These are phyloP conservation scores for Erinaceus europaeus DNA, from an alignment of 2,113 vertebrate species.

Conservation along the genomic window DNA sequence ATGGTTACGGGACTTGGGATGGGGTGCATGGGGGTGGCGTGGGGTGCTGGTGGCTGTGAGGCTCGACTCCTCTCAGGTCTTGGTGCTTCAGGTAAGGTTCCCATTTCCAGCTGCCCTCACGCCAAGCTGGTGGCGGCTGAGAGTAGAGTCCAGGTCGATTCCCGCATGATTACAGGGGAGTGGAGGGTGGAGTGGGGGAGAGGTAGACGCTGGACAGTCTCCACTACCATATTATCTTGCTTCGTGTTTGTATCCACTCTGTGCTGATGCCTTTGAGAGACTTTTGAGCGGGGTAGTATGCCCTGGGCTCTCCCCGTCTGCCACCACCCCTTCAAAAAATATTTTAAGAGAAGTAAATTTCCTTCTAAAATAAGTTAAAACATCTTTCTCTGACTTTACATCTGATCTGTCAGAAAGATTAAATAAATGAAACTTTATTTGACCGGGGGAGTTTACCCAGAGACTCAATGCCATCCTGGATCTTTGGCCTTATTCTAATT, in stretches of 20 bases:
- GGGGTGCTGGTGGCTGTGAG: conserved; percentile 61
- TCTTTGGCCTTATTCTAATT: conserved; percentile 85
- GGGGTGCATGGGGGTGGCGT: conserved; percentile 57
- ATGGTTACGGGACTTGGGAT: conserved; percentile 72
- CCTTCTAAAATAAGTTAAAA: conserved; percentile 73
- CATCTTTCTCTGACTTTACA: conserved; percentile 78
- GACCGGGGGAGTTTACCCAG: conserved; percentile 79
- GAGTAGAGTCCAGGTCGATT: conserved; percentile 73
- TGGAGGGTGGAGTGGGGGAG: conserved; percentile 62
- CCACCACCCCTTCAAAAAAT: background rate
- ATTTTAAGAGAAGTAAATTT: conserved; percentile 56
- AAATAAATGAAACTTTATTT: conserved; percentile 86
- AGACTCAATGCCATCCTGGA: conserved; percentile 75
- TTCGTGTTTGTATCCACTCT: background rate
- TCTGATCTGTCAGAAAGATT: conserved; percentile 78
- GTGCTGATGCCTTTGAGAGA: conserved; percentile 28
- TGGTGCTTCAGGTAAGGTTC: conserved; percentile 82
- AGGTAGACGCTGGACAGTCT: conserved; percentile 78
- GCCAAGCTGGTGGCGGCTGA: conserved; percentile 66
- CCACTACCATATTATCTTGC: conserved; percentile 69
- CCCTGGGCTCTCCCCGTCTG: background rate
- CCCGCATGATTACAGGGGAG: conserved; percentile 58
- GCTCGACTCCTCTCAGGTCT: conserved; percentile 58
- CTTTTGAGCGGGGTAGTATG: conserved; percentile 33
- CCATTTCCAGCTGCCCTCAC: conserved; percentile 68